These are phyloP conservation scores for Drosophila longiperda DNA, from an alignment of 2,888 invertebrate species.

Conservation along the genomic window DNA sequence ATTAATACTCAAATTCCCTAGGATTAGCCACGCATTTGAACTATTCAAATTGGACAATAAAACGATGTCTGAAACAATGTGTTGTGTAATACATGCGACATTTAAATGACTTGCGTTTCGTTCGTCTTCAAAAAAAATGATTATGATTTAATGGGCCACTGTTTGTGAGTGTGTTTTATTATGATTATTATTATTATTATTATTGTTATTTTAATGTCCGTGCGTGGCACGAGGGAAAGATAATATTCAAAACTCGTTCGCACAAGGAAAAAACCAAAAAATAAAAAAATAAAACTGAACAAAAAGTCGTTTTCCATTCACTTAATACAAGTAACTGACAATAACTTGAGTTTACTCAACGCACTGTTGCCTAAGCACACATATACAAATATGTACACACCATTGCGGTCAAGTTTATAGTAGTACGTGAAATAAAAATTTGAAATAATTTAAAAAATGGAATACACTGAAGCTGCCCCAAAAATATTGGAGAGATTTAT, in stretches of 20 bases:
- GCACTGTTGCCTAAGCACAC: constrained; percentile 45
- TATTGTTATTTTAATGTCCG: constrained; percentile 43
- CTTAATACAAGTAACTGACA: constrained; percentile 67
- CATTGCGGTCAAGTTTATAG: not conserved
- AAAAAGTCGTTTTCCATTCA: constrained; percentile 67
- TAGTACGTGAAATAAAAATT: not conserved
- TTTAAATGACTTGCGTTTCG: constrained; percentile 45
- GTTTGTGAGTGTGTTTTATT: constrained; percentile 30
- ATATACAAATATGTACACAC: constrained; percentile 9
- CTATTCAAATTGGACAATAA: not conserved
- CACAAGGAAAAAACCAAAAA: constrained; percentile 14
- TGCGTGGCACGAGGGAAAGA: constrained; percentile 33
- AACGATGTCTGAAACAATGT: constrained; percentile 2
- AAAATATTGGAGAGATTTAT: not conserved
- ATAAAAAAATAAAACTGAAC: constrained; percentile 14
- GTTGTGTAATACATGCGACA: constrained; percentile 5
- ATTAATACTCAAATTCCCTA: not conserved
- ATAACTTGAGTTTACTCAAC: constrained; percentile 66
- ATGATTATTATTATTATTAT: constrained; percentile 43
- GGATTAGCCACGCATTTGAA: not conserved
- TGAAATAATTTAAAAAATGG: not conserved
- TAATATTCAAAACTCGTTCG: constrained; percentile 55
- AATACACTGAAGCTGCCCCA: not conserved
- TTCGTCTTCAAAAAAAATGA: constrained; percentile 25
- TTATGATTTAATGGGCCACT: constrained; percentile 22